A percentile compares a stretch with the other conserved stretches of the same genome.
Evolutionary conservation across 1,140 invertebrate species (phyloP).

Genomic region (Hylyphantes graminicola): DNA sequence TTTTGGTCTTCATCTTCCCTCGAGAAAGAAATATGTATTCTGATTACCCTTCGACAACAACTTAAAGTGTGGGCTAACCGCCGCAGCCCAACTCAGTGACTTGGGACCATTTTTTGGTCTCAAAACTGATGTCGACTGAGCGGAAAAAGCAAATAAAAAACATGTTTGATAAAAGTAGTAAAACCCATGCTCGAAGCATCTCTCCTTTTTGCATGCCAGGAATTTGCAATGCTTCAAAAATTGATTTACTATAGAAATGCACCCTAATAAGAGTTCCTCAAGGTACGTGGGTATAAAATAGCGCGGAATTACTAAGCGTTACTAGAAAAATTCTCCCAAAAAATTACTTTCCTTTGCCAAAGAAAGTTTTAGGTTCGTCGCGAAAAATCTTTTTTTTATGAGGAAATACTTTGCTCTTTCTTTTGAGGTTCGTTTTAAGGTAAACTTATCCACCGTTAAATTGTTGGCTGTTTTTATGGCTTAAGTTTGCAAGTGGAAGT

Average conservation of each 20-base stretch:
- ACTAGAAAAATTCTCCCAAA: constrained; percentile 13
- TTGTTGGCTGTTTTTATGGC: constrained; percentile 26
- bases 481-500: not conserved
- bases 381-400: constrained; percentile 17
- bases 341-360: constrained; percentile 15
- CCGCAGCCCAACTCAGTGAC: constrained; percentile 1
- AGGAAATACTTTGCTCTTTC: not conserved
- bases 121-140: constrained; percentile 12
- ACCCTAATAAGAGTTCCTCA: constrained; percentile 39
- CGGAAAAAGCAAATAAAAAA: not conserved
- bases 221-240: constrained; percentile 51
- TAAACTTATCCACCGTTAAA: constrained; percentile 38
- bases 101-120: constrained; percentile 14
- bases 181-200: constrained; percentile 16
- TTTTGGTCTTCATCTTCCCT: not conserved
- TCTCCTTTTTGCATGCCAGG: constrained; percentile 31
- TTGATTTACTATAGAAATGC: constrained; percentile 46
- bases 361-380: constrained; percentile 19
- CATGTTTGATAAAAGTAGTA: constrained; percentile 25
- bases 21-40: constrained; percentile 25
- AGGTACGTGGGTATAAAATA: constrained; percentile 15
- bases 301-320: constrained; percentile 30
- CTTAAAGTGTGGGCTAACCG: constrained; percentile 17
- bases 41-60: constrained; percentile 30
- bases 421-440: constrained; percentile 2